Evolutionary conservation across 2,797 vertebrate species (phyloP).

Genomic region (Phataginus tetradactyla): DNA sequence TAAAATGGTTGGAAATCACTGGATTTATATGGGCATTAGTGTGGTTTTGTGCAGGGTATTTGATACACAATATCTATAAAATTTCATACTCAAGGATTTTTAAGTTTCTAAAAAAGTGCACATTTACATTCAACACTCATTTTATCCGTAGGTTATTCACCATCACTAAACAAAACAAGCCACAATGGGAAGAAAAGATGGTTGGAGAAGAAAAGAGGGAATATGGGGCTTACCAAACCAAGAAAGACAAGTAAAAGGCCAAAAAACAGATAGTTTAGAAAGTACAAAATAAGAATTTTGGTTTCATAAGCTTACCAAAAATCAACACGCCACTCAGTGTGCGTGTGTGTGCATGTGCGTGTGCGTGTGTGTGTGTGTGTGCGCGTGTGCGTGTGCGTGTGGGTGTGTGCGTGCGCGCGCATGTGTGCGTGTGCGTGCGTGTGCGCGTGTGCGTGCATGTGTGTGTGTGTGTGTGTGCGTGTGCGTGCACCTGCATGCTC

Average conservation of each 20-base stretch:
- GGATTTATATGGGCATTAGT: neutral
- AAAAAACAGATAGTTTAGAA: neutral
- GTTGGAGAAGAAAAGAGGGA: neutral
- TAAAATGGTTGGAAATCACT: neutral
- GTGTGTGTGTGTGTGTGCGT: neutral
- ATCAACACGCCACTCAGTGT: neutral
- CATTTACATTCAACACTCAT: neutral
- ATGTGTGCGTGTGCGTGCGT: neutral
- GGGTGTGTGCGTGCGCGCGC: neutral
- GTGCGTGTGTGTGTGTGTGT: too few species aligned
- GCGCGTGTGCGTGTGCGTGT: neutral
- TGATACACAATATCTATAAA: neutral
- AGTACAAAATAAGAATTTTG: neutral
- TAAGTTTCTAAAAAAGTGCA: neutral
- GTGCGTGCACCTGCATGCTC: neutral
- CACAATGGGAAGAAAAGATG: neutral
- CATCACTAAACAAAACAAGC: neutral
- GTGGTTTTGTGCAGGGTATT: neutral
- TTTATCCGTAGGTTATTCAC: neutral
- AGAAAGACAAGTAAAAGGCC: neutral
- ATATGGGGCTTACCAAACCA: neutral
- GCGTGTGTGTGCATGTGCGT: neutral
- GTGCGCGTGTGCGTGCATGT: too few species aligned
- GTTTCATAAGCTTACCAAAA: slow-evolving; percentile 6
- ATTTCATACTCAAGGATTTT: neutral